Evolutionary conservation across 1,140 invertebrate species (phyloP), one percentile per base, ranked within the genome.

Genomic region (Drosophila ogumai): DNA sequence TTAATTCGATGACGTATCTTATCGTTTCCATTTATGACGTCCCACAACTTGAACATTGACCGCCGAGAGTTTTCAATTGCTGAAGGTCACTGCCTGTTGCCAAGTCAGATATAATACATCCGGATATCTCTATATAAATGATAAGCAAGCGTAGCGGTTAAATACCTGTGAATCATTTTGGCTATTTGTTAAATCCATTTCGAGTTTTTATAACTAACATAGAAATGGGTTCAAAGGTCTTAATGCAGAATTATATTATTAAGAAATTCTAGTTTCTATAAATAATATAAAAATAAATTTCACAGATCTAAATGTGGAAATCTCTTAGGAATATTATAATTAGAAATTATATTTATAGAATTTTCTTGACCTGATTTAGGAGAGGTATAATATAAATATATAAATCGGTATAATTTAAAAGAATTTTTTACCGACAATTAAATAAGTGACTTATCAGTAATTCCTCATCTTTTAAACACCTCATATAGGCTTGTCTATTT

Each of bases 1-100:
- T 66, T 43, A 52, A 54, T 69, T 66, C 47, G 66, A 69, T 69
- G 66, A 69, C 61, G 66, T 66, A 44, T 66, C 66, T 69, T 36
- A 69, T 69, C 66, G 34, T 31, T 52, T 41, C 34, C 25, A 52
- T 40, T 59, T 64, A 60, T 54, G 61, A 69, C 66, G 66, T 69
- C 19, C 61, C 61, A 54, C 47, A 19, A 38, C 66, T 25, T 69
- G 66, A 41, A 69, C 66, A 67, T 69, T 69, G 66, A 54, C 66
- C 66, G 17, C 22, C 17, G 61, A 44, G 28, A 50, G 43, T 44
- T 66, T 66, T 44, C 22, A 52, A 41, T 66, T 36, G 8, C n/a
- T 32, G 61, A 69, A 69, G 61, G 66, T 69, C 66, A 69, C 25
- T 54, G 25, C 15, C 46, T 44, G 66, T 69, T 69, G 61, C 66